A percentile compares a stretch with the other conserved stretches of the same genome.
phyloP scores from a whole-genome alignment of 2,113 vertebrate species.

The Oreochromis tanganicae region DNA sequence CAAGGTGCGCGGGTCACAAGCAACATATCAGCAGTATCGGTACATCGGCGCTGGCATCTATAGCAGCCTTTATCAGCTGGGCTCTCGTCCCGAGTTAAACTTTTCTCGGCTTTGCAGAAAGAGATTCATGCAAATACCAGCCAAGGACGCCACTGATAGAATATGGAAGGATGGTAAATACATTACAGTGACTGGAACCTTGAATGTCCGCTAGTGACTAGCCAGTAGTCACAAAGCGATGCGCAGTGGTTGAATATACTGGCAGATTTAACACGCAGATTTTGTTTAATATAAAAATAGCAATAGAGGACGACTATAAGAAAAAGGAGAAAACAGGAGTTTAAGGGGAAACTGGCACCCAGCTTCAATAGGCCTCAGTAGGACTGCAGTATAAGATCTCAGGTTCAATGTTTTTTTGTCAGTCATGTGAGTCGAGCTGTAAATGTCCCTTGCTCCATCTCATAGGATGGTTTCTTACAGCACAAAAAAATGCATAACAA shows the following conservation, averaged over 20 bases:
- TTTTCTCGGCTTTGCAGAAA: neutral
- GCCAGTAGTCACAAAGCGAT: accelerated
- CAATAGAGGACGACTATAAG: neutral
- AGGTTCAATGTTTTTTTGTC: neutral
- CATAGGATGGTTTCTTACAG: neutral
- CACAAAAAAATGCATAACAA: neutral
- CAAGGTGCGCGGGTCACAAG: neutral
- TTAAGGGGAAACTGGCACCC: neutral
- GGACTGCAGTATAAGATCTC: neutral
- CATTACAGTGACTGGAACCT: neutral
- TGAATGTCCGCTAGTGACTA: neutral
- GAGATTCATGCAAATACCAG: neutral
- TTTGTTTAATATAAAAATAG: neutral
- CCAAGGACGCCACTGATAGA: neutral
- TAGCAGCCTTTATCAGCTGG: neutral
- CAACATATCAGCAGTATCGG: neutral
- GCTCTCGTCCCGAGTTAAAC: accelerated
- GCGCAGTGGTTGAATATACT: neutral
- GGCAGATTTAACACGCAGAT: neutral
- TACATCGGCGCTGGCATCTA: neutral
- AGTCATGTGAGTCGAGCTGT: neutral
- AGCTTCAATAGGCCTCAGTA: neutral
- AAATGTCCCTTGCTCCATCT: neutral
- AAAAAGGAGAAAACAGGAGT: neutral
- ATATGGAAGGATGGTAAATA: neutral